Evolutionary conservation across 2,797 vertebrate genomes (phyloP).

Genomic region (Otus scops): DNA sequence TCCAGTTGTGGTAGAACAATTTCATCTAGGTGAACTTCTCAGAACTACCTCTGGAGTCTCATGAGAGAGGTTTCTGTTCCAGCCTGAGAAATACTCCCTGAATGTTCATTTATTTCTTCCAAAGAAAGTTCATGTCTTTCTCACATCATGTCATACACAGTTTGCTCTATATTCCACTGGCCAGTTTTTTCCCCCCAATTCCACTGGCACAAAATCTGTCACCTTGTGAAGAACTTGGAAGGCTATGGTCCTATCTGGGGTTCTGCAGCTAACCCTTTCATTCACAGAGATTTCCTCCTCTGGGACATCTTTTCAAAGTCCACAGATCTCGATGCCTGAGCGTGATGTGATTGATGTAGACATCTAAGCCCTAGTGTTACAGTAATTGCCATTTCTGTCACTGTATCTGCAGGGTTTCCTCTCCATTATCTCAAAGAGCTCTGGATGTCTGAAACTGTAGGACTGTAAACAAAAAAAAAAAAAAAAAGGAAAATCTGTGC

Average conservation of each 20-base stretch:
- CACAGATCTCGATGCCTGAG: not conserved
- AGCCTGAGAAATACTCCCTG: not conserved
- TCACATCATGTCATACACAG: not conserved
- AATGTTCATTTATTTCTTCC: not conserved
- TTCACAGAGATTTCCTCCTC: not conserved
- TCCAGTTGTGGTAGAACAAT: not conserved
- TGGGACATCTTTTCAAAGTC: not conserved
- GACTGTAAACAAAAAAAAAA: not conserved
- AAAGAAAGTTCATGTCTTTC: not conserved
- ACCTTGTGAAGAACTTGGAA: not conserved
- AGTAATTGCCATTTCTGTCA: not conserved
- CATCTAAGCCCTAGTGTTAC: not conserved
- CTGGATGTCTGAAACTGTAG: not conserved
- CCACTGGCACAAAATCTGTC: not conserved
- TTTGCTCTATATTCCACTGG: not conserved
- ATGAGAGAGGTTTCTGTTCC: not conserved
- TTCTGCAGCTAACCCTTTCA: not conserved
- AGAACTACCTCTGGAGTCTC: not conserved
- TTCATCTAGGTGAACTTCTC: not conserved
- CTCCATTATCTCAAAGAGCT: not conserved
- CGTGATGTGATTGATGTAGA: not conserved
- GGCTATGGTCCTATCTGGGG: not conserved
- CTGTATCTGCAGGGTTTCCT: not conserved
- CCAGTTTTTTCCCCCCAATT: accelerated
- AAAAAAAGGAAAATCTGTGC: too few relatives aligned